phyloP scores from a whole-genome alignment of 2,797 vertebrate species.

The Alauda arvensis region DNA sequence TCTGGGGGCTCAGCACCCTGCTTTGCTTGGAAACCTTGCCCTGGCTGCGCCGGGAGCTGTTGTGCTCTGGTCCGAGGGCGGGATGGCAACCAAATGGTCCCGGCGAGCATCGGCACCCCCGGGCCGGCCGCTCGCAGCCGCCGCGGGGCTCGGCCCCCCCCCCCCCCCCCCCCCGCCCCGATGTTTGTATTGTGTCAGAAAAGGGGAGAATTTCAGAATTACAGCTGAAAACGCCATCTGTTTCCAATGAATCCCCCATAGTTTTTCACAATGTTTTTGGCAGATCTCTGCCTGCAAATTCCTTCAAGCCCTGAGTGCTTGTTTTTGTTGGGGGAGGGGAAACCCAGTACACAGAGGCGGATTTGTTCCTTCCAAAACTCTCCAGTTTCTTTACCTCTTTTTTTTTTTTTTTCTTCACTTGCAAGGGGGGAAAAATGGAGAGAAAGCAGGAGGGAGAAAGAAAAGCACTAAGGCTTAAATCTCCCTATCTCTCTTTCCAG shows the following conservation, averaged over 20 bases:
- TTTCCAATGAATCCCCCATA: constrained; percentile 82
- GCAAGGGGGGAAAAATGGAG: not conserved
- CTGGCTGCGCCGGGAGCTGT: not conserved
- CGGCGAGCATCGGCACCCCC: not conserved
- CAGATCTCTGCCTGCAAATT: constrained; percentile 80
- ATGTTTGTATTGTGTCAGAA: constrained; percentile 73
- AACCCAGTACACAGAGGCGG: constrained; percentile 76
- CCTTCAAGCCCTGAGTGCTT: constrained; percentile 80
- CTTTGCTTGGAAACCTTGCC: not conserved
- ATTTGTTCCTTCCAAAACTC: constrained; percentile 78
- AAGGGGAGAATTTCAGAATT: constrained; percentile 75
- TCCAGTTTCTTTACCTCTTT: constrained; percentile 71
- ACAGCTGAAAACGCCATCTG: constrained; percentile 80
- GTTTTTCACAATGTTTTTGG: constrained; percentile 81
- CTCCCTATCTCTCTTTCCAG: constrained; percentile 5
- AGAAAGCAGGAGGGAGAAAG: not conserved
- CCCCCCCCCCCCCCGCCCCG: not conserved
- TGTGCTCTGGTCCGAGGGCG: not conserved
- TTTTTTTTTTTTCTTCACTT: not conserved
- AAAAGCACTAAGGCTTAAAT: constrained; percentile 24
- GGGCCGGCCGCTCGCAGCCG: not conserved
- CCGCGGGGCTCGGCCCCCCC: not conserved
- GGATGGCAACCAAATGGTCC: constrained; percentile 33
- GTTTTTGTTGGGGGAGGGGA: constrained; percentile 90
- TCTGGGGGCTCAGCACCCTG: not conserved